phyloP scores from a whole-genome alignment of 2,113 vertebrate genomes.

The Cichladusa arquata region DNA sequence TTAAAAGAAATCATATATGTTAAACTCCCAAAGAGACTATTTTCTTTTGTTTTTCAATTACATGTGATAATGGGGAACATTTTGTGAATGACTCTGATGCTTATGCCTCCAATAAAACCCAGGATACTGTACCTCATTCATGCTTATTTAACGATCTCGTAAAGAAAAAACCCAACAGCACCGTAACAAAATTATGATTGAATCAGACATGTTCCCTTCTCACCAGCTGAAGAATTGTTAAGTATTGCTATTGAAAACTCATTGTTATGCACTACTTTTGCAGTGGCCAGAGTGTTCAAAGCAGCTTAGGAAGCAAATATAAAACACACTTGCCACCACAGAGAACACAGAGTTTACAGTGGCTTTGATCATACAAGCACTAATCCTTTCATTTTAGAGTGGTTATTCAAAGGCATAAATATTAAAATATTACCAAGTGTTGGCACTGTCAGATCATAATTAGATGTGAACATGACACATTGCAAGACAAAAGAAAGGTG shows the following conservation, averaged over 20 bases:
- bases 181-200: background rate
- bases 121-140: background rate
- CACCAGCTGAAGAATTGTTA: background rate
- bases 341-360: conserved; percentile 8
- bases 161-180: background rate
- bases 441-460: background rate
- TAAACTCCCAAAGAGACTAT: conserved; percentile 4
- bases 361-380: conserved; percentile 25
- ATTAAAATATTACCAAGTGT: background rate
- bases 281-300: background rate
- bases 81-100: conserved; percentile 24
- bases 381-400: conserved; percentile 29
- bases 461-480: background rate
- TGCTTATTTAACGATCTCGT: background rate
- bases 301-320: background rate
- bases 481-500: background rate
- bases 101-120: conserved; percentile 3
- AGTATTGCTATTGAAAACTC: background rate
- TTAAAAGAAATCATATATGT: conserved; percentile 2
- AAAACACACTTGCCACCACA: conserved; percentile 29
- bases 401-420: background rate
- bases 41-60: conserved; percentile 58
- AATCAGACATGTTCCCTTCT: background rate
- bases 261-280: background rate
- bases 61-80: background rate